Evolutionary conservation across 2,888 invertebrate genomes (phyloP).

Genomic region (Meiosimyza platycephala): DNA sequence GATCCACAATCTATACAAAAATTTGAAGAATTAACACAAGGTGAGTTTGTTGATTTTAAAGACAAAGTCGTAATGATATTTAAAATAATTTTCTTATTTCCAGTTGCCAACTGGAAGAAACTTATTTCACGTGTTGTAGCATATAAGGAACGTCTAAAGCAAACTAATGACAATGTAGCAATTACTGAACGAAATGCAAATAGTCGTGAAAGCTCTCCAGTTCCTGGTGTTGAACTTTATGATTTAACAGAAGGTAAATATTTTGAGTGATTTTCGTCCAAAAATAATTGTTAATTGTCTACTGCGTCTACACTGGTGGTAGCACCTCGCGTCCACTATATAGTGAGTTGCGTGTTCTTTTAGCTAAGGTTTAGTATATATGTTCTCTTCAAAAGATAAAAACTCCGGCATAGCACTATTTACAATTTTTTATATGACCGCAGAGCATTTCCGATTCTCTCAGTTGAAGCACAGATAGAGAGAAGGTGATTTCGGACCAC

Average conservation of each 20-base stretch:
- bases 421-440: too few relatives aligned
- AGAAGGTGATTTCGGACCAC: too few relatives aligned
- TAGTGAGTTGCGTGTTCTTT: not conserved
- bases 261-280: not conserved
- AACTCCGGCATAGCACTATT: too few relatives aligned
- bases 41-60: constrained; percentile 51
- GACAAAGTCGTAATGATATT: not conserved
- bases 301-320: too few relatives aligned
- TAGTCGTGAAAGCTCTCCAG: constrained; percentile 75
- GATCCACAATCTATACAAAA: constrained; percentile 73
- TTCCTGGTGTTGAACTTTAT: constrained; percentile 82
- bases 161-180: constrained; percentile 41
- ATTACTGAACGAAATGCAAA: constrained; percentile 41
- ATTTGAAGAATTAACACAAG: constrained; percentile 79
- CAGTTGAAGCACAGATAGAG: too few relatives aligned
- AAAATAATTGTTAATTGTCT: too few relatives aligned
- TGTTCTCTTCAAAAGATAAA: too few relatives aligned
- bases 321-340: too few relatives aligned
- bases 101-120: constrained; percentile 83
- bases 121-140: constrained; percentile 80
- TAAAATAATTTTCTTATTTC: constrained; percentile 14
- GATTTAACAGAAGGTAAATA: constrained; percentile 73
- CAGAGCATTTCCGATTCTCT: too few relatives aligned
- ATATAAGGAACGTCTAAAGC: constrained; percentile 73
- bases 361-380: not conserved